Conservation (phyloP, 2,888 invertebrate genomes). For the Pollenia labialis region DNA sequence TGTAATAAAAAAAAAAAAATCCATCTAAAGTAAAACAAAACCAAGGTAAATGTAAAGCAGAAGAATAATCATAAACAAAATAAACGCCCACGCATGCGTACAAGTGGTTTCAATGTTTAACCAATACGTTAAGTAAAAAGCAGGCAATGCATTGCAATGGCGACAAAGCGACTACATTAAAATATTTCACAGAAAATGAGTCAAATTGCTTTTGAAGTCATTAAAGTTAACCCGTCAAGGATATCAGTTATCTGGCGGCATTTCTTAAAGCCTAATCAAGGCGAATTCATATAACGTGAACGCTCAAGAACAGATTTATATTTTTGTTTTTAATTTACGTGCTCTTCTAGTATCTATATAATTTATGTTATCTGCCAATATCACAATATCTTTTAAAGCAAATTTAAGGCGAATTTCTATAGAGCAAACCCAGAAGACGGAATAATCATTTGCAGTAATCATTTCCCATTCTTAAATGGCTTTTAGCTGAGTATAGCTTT, state of each 20-base stretch:
- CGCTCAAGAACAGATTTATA: too few relatives aligned
- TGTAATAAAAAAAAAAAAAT: neutral
- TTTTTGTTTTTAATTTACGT: too few relatives aligned
- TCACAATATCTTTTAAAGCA: too few relatives aligned
- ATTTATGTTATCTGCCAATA: too few relatives aligned
- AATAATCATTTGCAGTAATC: too few relatives aligned
- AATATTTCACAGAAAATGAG: conserved; percentile 47
- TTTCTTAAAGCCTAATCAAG: too few relatives aligned
- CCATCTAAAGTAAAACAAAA: conserved; percentile 50
- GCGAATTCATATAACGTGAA: too few relatives aligned
- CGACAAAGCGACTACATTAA: conserved; percentile 51
- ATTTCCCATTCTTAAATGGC: too few relatives aligned
- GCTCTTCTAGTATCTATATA: too few relatives aligned
- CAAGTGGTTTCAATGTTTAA: conserved; percentile 62
- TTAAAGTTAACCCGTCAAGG: conserved; percentile 16
- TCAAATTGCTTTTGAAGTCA: conserved; percentile 46
- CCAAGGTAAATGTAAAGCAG: conserved; percentile 51
- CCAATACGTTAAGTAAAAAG: conserved; percentile 43
- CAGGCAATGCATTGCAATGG: conserved; percentile 1
- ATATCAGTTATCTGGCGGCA: neutral
- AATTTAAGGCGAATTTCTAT: too few relatives aligned
- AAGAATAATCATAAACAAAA: conserved; percentile 49
- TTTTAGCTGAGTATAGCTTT: too few relatives aligned
- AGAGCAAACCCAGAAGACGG: too few relatives aligned
- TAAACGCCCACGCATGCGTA: conserved; percentile 71